Evolutionary conservation across 2,888 invertebrate species (phyloP), one percentile per base, ranked within the genome.

Genomic region (Phytoseiulus persimilis): DNA sequence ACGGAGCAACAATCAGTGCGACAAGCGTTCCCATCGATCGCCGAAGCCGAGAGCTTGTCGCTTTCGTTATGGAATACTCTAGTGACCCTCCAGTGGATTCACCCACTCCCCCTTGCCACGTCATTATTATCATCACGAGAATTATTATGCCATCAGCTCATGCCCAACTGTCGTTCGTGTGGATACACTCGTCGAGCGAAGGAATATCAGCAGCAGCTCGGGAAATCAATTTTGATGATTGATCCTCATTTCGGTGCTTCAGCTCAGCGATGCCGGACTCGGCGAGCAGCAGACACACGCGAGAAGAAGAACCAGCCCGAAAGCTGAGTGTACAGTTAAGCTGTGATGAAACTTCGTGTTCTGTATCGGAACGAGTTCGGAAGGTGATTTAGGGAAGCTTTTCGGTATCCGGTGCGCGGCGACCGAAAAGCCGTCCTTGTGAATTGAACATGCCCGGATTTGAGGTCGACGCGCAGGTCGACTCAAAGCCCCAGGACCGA

Each of bases 281-380:
- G 39, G 18, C 14, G 2, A 65, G 65, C 65, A 18, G n/a, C 32
- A 28, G 84, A 84, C 84, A 31, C 84, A 33, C 18, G n/a, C 32
- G 11, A 84, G 11, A 23, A 31, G 84, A 9, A 84, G 84, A 84
- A 84, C 32, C 84, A 11, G n/a, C 84, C 33, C 11, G 18, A 84
- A 84, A 33, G 32, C 5, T 32, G 33, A 28, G 84, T 32, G 33
- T 32, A 84, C 33, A 84, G 84, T 9, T 32, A 31, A 84, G 84
- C 32, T 32, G 33, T 84, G 33, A 32, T 84, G 84, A 84, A 33
- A 84, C 18, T 32, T 33, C 84, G 84, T 84, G 33, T 84, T 32
- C 23, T 87, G 84, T 87, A 39, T 87, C 32, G 87, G 87, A 33
- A 32, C 87, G 32, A 31, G 28, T 87, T 32, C 31, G 87, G 87